These are phyloP conservation scores for Dorcus hopei DNA, from an alignment of 2,888 invertebrate species.

Conservation along the genomic window DNA sequence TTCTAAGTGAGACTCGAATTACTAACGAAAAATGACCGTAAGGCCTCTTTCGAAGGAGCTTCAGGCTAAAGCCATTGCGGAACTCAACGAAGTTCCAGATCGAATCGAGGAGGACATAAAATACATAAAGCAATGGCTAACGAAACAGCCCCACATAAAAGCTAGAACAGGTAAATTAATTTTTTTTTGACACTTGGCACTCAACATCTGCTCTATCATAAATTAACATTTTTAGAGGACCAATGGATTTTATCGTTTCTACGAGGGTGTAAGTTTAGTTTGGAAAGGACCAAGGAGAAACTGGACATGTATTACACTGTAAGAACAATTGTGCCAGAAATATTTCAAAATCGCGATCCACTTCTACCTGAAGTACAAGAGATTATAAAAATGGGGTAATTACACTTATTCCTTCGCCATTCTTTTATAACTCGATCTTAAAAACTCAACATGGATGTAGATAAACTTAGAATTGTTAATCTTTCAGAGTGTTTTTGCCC, in stretches of 20 bases:
- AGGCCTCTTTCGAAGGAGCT: slow-evolving; percentile 46
- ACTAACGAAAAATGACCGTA: background rate
- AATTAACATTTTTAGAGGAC: slow-evolving; percentile 51
- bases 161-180: slow-evolving; percentile 54
- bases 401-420: background rate
- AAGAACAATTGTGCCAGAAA: slow-evolving; percentile 53
- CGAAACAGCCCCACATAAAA: slow-evolving; percentile 56
- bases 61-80: slow-evolving; percentile 50
- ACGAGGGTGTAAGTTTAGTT: slow-evolving; percentile 63
- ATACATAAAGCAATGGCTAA: slow-evolving; percentile 56
- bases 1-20: too few species aligned
- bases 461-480: background rate
- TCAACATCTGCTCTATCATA: background rate
- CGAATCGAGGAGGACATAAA: slow-evolving; percentile 51
- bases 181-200: too few species aligned
- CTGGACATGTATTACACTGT: slow-evolving; percentile 59
- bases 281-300: slow-evolving; percentile 62
- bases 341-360: slow-evolving; percentile 48
- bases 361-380: slow-evolving; percentile 33
- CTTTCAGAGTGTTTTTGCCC: slow-evolving; percentile 27
- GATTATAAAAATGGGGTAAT: slow-evolving; percentile 48
- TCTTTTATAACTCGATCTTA: background rate
- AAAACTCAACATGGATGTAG: background rate
- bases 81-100: slow-evolving; percentile 54
- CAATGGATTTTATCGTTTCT: slow-evolving; percentile 62